A percentile compares a stretch with the other conserved stretches of the same genome.
phyloP scores from a whole-genome alignment of 1,140 invertebrate genomes.

The Drosophila lini region DNA sequence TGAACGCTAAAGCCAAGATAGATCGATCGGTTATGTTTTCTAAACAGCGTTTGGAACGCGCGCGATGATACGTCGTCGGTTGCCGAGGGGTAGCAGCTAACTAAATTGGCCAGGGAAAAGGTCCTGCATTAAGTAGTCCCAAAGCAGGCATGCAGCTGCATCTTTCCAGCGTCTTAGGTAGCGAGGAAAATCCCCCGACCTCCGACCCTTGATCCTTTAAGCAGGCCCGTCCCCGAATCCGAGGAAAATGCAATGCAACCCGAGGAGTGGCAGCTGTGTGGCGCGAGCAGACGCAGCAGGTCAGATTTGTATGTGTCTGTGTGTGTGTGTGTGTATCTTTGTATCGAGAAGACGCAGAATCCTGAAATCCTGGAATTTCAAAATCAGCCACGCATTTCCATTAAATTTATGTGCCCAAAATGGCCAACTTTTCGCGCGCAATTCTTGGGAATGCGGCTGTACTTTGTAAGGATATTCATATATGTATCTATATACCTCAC shows the following conservation, averaged over 20 bases:
- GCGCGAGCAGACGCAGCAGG: slow-evolving; percentile 60
- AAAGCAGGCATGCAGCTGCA: slow-evolving; percentile 55
- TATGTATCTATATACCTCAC: neutral
- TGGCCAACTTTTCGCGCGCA: slow-evolving; percentile 54
- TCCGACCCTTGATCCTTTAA: slow-evolving; percentile 54
- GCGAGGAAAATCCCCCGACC: slow-evolving; percentile 46
- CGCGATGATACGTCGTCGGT: slow-evolving; percentile 58
- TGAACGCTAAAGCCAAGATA: neutral
- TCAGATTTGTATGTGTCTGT: slow-evolving; percentile 50
- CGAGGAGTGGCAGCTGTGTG: slow-evolving; percentile 56
- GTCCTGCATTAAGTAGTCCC: slow-evolving; percentile 69
- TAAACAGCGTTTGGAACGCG: slow-evolving; percentile 72
- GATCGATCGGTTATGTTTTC: slow-evolving; percentile 11
- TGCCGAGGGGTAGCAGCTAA: slow-evolving; percentile 55
- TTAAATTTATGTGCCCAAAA: slow-evolving; percentile 43
- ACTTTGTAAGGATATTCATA: neutral
- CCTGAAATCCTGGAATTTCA: slow-evolving; percentile 31
- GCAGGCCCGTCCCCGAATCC: slow-evolving; percentile 61
- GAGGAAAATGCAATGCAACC: slow-evolving; percentile 37
- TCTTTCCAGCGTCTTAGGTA: slow-evolving; percentile 48
- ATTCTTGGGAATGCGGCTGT: slow-evolving; percentile 41
- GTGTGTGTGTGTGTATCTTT: slow-evolving; percentile 11
- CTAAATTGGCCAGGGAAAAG: slow-evolving; percentile 56
- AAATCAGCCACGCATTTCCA: slow-evolving; percentile 24
- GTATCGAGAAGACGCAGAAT: slow-evolving; percentile 13